Percentiles rank a stretch among this genome's conserved stretches.
phyloP scores from a whole-genome alignment of 2,113 vertebrate species.

The Zingel zingel region DNA sequence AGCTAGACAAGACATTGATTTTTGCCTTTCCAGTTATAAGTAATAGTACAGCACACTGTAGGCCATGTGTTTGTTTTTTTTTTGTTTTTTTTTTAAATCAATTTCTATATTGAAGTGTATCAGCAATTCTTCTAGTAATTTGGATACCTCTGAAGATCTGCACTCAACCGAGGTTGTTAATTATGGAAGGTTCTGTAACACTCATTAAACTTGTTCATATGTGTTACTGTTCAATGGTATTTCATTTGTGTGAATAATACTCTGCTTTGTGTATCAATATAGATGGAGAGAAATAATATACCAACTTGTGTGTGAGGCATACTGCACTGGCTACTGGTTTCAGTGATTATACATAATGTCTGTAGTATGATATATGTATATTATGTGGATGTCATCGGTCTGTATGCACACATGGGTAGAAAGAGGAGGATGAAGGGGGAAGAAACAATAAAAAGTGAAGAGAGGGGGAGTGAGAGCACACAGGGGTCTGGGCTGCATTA shows the following conservation, averaged over 20 bases:
- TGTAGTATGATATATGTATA: constrained; percentile 12
- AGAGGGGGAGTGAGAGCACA: constrained; percentile 24
- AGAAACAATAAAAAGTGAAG: constrained; percentile 22
- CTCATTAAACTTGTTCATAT: background rate
- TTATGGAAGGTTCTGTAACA: no score
- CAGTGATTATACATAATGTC: constrained; percentile 19
- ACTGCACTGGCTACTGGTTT: constrained; percentile 4
- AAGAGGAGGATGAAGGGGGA: constrained; percentile 25
- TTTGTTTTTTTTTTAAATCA: no score
- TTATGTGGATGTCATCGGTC: constrained; percentile 34
- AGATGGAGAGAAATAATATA: background rate
- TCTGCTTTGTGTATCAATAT: background rate
- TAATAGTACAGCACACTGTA: background rate
- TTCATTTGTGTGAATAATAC: background rate
- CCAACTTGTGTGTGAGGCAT: background rate
- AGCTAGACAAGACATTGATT: background rate
- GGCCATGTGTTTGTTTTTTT: no score
- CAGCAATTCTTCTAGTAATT: no score
- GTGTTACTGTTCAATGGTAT: background rate
- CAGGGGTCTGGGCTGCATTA: constrained; percentile 71
- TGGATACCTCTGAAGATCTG: no score
- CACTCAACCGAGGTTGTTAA: no score
- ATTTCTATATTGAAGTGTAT: no score
- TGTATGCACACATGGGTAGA: constrained; percentile 35
- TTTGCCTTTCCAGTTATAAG: background rate